Percentiles rank a stretch among this genome's conserved stretches.
Evolutionary conservation across 2,888 invertebrate genomes (phyloP).

Genomic region (Platynereis dumerilii): DNA sequence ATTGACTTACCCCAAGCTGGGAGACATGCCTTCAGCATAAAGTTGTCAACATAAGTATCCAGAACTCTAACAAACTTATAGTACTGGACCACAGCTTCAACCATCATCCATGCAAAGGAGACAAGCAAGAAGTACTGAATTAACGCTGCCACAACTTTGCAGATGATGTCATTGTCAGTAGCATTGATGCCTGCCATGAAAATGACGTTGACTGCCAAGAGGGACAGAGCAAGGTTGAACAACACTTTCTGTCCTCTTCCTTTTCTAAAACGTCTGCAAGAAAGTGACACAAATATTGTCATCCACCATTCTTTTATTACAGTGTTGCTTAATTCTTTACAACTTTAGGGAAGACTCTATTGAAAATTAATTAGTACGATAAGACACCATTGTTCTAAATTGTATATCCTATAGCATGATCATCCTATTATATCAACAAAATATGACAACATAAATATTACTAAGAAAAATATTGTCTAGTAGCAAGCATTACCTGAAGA

Average conservation of each 20-base stretch:
- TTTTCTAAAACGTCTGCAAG: constrained; percentile 68
- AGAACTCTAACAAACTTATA: constrained; percentile 74
- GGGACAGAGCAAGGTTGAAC: constrained; percentile 71
- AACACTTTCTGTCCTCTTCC: constrained; percentile 73
- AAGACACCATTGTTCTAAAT: too few relatives aligned
- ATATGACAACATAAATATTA: too few relatives aligned
- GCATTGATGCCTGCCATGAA: constrained; percentile 60
- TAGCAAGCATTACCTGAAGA: constrained; percentile 63
- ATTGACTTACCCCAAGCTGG: constrained; percentile 71
- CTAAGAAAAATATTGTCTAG: too few relatives aligned
- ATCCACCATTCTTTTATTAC: too few relatives aligned
- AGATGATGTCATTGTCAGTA: constrained; percentile 63
- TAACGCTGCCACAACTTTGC: constrained; percentile 70
- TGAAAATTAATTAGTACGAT: too few relatives aligned
- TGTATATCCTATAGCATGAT: too few relatives aligned
- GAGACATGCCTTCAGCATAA: constrained; percentile 71
- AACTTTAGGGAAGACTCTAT: too few relatives aligned
- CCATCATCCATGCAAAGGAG: constrained; percentile 77
- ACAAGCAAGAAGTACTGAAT: constrained; percentile 75
- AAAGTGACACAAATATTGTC: neutral
- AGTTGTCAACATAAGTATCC: constrained; percentile 69
- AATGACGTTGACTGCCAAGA: constrained; percentile 70
- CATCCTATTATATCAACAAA: too few relatives aligned
- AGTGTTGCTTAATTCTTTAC: too few relatives aligned
- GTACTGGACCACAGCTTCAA: constrained; percentile 74